phyloP scores from a whole-genome alignment of 2,113 vertebrate species.

The Cettia cetti region DNA sequence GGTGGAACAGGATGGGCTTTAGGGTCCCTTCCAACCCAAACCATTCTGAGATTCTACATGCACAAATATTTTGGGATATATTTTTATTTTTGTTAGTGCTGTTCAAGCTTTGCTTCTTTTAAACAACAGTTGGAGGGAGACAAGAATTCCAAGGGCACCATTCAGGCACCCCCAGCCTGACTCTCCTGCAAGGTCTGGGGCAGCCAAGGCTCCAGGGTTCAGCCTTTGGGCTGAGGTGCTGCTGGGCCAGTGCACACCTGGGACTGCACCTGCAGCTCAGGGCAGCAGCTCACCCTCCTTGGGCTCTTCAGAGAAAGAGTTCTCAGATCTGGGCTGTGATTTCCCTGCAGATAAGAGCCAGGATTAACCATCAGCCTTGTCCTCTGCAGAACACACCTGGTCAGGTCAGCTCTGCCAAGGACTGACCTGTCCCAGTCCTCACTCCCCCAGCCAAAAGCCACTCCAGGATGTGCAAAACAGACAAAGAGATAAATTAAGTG shows the following conservation, averaged over 20 bases:
- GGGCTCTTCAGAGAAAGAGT: not conserved
- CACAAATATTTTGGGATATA: not conserved
- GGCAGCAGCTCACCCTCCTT: not conserved
- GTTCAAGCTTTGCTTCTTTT: not conserved
- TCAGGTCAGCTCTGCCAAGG: not conserved
- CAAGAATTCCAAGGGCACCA: not conserved
- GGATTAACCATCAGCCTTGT: not conserved
- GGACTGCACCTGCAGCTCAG: not conserved
- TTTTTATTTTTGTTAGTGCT: not conserved
- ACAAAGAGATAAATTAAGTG: not conserved
- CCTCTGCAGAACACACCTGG: not conserved
- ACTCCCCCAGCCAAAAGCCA: not conserved
- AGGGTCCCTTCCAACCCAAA: not conserved
- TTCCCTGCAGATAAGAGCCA: not conserved
- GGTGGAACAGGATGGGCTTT: rapidly evolving
- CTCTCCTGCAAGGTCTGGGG: not conserved
- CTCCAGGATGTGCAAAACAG: not conserved
- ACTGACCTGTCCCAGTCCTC: not conserved
- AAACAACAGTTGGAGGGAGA: not conserved
- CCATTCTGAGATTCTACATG: not conserved
- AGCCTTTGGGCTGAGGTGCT: not conserved
- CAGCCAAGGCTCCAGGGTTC: rapidly evolving
- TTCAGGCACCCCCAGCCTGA: not conserved
- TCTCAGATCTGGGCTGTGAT: not conserved
- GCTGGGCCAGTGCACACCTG: not conserved